Base-by-base conservation (phyloP, 2,888 invertebrate genomes). In the Polydrusus pterygomalis region DNA sequence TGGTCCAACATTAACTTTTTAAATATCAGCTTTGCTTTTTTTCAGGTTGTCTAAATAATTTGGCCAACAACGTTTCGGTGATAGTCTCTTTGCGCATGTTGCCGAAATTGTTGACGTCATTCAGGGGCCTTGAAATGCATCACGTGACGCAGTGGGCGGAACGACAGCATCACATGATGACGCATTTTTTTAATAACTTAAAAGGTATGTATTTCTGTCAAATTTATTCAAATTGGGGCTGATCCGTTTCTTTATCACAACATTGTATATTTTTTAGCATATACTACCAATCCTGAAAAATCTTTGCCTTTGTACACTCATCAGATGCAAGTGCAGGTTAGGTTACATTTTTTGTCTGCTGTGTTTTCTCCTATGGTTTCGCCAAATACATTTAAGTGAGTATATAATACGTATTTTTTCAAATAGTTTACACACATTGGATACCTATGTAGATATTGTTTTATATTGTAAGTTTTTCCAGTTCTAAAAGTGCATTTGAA, bases 131-230 rank as follows among this genome's bases (percentile, higher is more conserved):
- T 88, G 96, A 96, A 84, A 95, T 95, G 84, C 96, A 96, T 88
- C 92, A 94, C 86, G 93, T 95, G 80, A 96, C 97, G 2, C 92
- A 96, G 88, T 97, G 97, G 97, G 97, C 97, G 6, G 97, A 97
- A 84, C 92, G 94, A 51, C 96, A 97, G 83, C 94, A 96, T 81
- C 93, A 94, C 81, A 97, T 98, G 97, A 96, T 97, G 95, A 92
- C 93, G 11, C 92, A 96, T 85, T 97, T 97, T 88, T 95, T 98
- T 82, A 95, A 94, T 83, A 96, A 97, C 87, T 89, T 97, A 62
- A 93, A 94, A 68, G 77, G 77, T 77, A 64, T 18, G n/a, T 30
- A 25, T 38, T 25, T 25, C 5, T 3, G 25, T 25, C 25, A 25
- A 3, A 25, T 25, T 25, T 25, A 25, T 25, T n/a, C n/a, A n/a